Evolutionary conservation across 2,888 invertebrate species (phyloP), one percentile per base, ranked within the genome.

Genomic region (Scaptomyza caliginosa): DNA sequence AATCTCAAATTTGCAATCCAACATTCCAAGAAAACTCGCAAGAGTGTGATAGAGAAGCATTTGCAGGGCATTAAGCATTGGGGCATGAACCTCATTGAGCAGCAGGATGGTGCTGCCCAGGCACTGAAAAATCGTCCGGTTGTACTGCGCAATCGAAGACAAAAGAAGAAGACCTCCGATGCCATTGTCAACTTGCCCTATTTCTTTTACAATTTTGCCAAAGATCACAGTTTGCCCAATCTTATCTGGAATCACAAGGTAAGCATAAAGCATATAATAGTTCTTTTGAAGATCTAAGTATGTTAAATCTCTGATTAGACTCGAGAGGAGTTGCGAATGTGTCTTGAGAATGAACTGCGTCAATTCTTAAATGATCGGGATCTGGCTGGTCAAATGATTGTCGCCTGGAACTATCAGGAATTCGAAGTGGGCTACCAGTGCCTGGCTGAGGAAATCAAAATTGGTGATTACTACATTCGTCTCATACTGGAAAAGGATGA

Each of bases 231-330:
- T 58, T 94, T 97, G 90, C 97, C 99, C 0, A 98, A 99, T 92
- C 93, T 99, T 36, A 98, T 99, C 88, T 99, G 99, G 99, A 99
- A 99, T 91, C 98, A 98, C 89, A 98, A 98, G 92, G 96, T 96
- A 84, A 90, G 89, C 16, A 4, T 23, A 0, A 16, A 16, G 7
- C 16, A 10, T 17, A 28, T 32, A 11, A 3, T 11, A 7, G n/a
- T 5, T 36, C 17, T 10, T 13, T 4, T 6, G 11, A 49, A n/a
- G 7, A n/a, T 30, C 8, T 26, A 7, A 13, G n/a, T 21, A 1
- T 5, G 2, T 5, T 34, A 11, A 16, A 16, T 34, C 7, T 13
- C 7, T 87, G 89, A 8, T 81, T 81, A 97, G 96, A 99, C 99
- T 0, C 93, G 99, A 48, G 99, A 99, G 92, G 99, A 99, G 90